Evolutionary conservation across 2,888 invertebrate species (phyloP).

Genomic region (Drosophila austrosaltans): DNA sequence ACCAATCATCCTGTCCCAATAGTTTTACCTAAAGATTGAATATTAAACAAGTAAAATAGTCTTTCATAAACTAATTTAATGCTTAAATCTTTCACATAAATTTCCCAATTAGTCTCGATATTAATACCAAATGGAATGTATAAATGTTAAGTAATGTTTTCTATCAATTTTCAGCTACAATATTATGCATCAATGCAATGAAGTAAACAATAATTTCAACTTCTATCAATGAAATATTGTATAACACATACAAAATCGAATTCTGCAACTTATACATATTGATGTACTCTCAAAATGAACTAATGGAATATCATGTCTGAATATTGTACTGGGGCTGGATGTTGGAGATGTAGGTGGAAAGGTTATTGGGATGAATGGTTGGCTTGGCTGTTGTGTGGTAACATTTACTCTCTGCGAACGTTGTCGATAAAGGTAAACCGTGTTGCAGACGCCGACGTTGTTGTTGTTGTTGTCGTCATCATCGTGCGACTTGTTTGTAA

Average conservation of each 20-base stretch:
- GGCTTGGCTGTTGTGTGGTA: not conserved
- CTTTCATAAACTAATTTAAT: too few relatives aligned
- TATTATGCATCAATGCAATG: not conserved
- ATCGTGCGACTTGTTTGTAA: slow-evolving; percentile 67
- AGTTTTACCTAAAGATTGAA: too few relatives aligned
- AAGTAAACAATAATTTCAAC: slow-evolving; percentile 62
- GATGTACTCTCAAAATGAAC: slow-evolving; percentile 19
- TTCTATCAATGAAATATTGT: slow-evolving; percentile 65
- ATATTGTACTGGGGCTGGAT: not conserved
- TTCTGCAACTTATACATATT: slow-evolving; percentile 17
- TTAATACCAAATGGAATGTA: too few relatives aligned
- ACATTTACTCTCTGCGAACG: slow-evolving; percentile 22
- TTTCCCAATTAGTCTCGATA: too few relatives aligned
- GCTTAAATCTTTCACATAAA: too few relatives aligned
- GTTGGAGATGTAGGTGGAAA: not conserved
- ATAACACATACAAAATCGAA: slow-evolving; percentile 48
- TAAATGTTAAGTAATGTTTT: too few relatives aligned
- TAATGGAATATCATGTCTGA: slow-evolving; percentile 65
- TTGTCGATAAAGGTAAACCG: slow-evolving; percentile 70
- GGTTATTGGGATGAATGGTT: not conserved
- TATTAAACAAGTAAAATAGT: too few relatives aligned
- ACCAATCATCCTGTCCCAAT: too few relatives aligned
- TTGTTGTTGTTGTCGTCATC: slow-evolving; percentile 26
- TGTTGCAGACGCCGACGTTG: slow-evolving; percentile 55
- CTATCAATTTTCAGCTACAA: slow-evolving; percentile 4